Evolutionary conservation across 2,113 vertebrate genomes (phyloP).

Genomic region (Bubo bubo): DNA sequence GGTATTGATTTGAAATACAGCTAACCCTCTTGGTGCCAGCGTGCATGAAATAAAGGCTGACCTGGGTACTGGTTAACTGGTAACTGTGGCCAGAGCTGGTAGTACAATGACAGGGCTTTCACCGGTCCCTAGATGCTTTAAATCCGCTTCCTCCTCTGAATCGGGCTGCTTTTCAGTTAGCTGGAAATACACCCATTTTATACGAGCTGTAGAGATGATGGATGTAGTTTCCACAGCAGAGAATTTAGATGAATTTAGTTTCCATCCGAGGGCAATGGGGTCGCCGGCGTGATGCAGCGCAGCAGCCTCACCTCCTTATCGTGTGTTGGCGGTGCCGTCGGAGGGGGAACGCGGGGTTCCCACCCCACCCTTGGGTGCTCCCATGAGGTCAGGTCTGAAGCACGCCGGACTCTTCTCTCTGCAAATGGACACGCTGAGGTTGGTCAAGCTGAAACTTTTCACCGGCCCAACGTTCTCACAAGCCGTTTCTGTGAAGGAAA

Average conservation of each 20-base stretch:
- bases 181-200: background rate
- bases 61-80: background rate
- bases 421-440: background rate
- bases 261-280: background rate
- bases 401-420: background rate
- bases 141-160: background rate
- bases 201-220: background rate
- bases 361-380: background rate
- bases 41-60: background rate
- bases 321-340: background rate
- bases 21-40: background rate
- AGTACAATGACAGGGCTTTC: background rate
- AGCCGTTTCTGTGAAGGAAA: background rate
- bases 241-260: background rate
- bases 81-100: background rate
- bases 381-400: background rate
- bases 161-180: background rate
- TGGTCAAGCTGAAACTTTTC: background rate
- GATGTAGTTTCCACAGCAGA: background rate
- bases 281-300: rapidly evolving
- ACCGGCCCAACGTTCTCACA: background rate
- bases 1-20: background rate
- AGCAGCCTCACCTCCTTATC: background rate
- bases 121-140: background rate
- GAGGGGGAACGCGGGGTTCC: background rate